A percentile compares a stretch with the other conserved stretches of the same genome.
Evolutionary conservation across 2,113 vertebrate species (phyloP).

Genomic region (Myotis lucifugus): DNA sequence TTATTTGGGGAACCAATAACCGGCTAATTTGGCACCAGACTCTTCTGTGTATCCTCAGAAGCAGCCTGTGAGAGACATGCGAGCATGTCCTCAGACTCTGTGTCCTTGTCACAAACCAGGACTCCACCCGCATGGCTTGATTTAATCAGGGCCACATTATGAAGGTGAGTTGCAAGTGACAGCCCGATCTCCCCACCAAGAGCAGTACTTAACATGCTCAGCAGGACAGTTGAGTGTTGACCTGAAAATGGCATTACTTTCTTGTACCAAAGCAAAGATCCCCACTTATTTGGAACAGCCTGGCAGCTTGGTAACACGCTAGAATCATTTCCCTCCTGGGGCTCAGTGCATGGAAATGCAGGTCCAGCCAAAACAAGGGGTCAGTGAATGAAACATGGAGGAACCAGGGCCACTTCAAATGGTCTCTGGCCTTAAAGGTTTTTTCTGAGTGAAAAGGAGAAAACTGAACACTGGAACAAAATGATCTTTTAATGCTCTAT

Average conservation of each 20-base stretch:
- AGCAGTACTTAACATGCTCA: not conserved
- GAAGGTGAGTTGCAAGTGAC: not conserved
- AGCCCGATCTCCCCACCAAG: not conserved
- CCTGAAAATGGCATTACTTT: not conserved
- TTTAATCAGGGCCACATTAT: not conserved
- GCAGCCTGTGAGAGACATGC: conserved; percentile 53
- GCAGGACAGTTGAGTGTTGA: not conserved
- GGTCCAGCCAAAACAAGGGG: not conserved
- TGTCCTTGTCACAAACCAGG: not conserved
- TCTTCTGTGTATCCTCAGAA: conserved; percentile 12
- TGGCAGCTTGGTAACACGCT: not conserved
- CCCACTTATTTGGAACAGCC: not conserved
- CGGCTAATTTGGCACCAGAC: not conserved
- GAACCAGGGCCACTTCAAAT: not conserved
- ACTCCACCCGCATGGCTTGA: not conserved
- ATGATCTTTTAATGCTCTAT: conserved; percentile 50
- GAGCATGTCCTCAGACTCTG: not conserved
- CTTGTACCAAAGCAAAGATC: not conserved
- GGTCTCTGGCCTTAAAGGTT: conserved; percentile 7
- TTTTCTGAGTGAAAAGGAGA: conserved; percentile 28
- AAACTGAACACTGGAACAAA: conserved; percentile 30
- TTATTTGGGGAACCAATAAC: conserved; percentile 62
- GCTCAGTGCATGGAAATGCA: not conserved
- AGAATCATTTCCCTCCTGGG: not conserved
- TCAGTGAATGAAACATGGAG: not conserved